phyloP scores from a whole-genome alignment of 2,888 invertebrate species.

The Lithophane semibrunnea region DNA sequence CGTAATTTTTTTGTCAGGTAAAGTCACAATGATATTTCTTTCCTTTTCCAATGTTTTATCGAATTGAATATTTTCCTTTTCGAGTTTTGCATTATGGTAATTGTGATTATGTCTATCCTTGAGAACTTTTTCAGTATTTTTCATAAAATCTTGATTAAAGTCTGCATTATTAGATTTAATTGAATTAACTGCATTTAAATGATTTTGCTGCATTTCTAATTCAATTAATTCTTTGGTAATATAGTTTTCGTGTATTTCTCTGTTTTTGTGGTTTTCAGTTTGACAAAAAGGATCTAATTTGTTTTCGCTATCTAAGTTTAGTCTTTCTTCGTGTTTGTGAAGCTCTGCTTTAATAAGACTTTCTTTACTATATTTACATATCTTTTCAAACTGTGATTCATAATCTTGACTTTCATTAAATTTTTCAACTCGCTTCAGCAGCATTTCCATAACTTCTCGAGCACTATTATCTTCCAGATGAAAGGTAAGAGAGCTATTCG shows the following conservation, averaged over 20 bases:
- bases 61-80: constrained; percentile 87
- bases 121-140: constrained; percentile 75
- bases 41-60: constrained; percentile 84
- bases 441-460: constrained; percentile 73
- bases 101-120: constrained; percentile 77
- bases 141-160: constrained; percentile 73
- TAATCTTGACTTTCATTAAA: constrained; percentile 72
- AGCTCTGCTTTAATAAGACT: constrained; percentile 72
- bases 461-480: constrained; percentile 72
- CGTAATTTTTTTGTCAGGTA: constrained; percentile 71
- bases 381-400: constrained; percentile 72
- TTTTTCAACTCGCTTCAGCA: constrained; percentile 73
- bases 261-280: constrained; percentile 63
- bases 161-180: constrained; percentile 69
- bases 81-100: constrained; percentile 76
- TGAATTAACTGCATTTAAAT: constrained; percentile 75
- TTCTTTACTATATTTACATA: constrained; percentile 73
- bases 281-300: constrained; percentile 54
- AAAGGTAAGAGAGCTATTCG: constrained; percentile 35
- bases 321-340: constrained; percentile 73
- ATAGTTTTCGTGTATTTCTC: constrained; percentile 71
- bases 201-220: constrained; percentile 75
- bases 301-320: constrained; percentile 71
- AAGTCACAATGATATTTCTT: constrained; percentile 66
- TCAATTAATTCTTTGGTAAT: constrained; percentile 78